A percentile compares a stretch with the other conserved stretches of the same genome.
Conservation (phyloP, 2,888 invertebrate genomes). For the Pimpla rufipes region DNA sequence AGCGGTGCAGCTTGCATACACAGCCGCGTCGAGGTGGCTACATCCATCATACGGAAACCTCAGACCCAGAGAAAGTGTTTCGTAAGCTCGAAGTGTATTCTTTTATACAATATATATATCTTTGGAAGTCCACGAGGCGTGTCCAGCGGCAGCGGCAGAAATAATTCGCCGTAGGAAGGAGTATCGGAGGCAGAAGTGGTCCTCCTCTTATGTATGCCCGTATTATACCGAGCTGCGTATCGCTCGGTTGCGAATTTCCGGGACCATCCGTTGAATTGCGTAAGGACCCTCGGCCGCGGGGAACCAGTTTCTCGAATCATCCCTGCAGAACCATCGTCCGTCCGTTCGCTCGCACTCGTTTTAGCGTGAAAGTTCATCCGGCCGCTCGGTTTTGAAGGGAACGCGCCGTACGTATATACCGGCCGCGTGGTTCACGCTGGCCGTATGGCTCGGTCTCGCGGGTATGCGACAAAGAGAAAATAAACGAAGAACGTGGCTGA, state of each 20-base stretch:
- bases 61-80: constrained; percentile 81
- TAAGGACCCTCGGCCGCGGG: constrained; percentile 16
- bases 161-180: constrained; percentile 5
- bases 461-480: constrained; percentile 60
- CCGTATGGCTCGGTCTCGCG: constrained; percentile 15
- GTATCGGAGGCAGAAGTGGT: constrained; percentile 37
- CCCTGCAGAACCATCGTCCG: constrained; percentile 42
- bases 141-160: constrained; percentile 45
- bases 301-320: constrained; percentile 57
- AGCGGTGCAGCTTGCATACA: constrained; percentile 76
- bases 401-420: neutral
- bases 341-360: constrained; percentile 4
- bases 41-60: constrained; percentile 77
- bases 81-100: constrained; percentile 75
- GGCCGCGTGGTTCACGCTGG: neutral
- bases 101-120: constrained; percentile 53
- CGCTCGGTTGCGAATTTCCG: constrained; percentile 45
- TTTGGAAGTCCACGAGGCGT: constrained; percentile 64
- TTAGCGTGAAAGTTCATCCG: constrained; percentile 52
- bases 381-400: constrained; percentile 31
- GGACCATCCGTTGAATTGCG: constrained; percentile 47
- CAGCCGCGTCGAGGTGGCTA: constrained; percentile 66
- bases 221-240: constrained; percentile 27
- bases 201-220: constrained; percentile 30
- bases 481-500: constrained; percentile 72